These are phyloP conservation scores for Caradrina clavipalpis DNA, from an alignment of 2,888 invertebrate genomes.

Conservation along the genomic window DNA sequence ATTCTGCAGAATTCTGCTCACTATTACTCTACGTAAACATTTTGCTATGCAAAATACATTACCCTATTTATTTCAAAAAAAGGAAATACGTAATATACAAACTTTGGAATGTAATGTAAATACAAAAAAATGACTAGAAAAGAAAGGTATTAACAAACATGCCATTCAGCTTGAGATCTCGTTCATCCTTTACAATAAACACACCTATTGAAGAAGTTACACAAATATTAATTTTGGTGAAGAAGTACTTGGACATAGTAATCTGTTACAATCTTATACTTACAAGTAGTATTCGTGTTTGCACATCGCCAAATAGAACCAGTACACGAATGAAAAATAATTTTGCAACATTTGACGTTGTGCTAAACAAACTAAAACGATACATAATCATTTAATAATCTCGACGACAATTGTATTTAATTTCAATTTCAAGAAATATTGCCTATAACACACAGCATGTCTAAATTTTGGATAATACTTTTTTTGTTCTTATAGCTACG, in stretches of 20 bases:
- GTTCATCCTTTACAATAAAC: slow-evolving; percentile 72
- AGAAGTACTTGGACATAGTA: slow-evolving; percentile 67
- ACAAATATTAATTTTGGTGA: slow-evolving; percentile 66
- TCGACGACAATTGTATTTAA: slow-evolving; percentile 78
- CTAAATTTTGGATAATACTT: slow-evolving; percentile 90
- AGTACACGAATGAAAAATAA: slow-evolving; percentile 68
- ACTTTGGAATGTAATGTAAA: slow-evolving; percentile 88
- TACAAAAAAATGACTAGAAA: slow-evolving; percentile 88
- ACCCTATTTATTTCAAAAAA: slow-evolving; percentile 82
- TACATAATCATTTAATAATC: slow-evolving; percentile 68
- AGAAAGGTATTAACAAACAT: slow-evolving; percentile 75
- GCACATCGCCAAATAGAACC: slow-evolving; percentile 72
- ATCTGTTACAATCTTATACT: slow-evolving; percentile 65
- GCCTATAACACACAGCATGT: slow-evolving; percentile 86
- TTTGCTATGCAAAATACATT: slow-evolving; percentile 90
- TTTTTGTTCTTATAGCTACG: slow-evolving; percentile 84
- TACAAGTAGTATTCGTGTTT: slow-evolving; percentile 51
- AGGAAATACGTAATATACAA: slow-evolving; percentile 78
- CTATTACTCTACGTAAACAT: slow-evolving; percentile 85
- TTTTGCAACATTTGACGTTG: slow-evolving; percentile 68
- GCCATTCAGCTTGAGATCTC: slow-evolving; percentile 81
- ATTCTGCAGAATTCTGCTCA: slow-evolving; percentile 75
- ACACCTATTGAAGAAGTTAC: slow-evolving; percentile 66
- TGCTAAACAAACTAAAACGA: slow-evolving; percentile 67
- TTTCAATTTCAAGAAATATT: slow-evolving; percentile 81